A percentile compares a stretch with the other conserved stretches of the same genome.
These are phyloP conservation scores for Tetranychus piercei DNA, from an alignment of 2,888 invertebrate genomes.

Conservation along the genomic window DNA sequence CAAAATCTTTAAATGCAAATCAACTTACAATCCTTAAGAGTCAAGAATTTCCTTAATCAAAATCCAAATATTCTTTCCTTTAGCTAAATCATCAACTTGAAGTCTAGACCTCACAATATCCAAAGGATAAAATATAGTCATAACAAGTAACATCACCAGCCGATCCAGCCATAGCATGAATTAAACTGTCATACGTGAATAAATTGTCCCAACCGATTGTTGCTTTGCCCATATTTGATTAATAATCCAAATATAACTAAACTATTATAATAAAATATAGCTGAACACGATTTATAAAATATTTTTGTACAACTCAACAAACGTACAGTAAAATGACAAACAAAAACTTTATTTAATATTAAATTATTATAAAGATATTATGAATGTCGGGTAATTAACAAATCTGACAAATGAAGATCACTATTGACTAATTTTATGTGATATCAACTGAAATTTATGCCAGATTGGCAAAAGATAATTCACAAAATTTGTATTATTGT, in stretches of 20 bases:
- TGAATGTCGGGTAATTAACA: no score
- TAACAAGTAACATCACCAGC: constrained; percentile 69
- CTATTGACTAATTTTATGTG: no score
- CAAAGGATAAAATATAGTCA: constrained; percentile 66
- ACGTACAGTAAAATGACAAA: no score
- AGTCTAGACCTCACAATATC: constrained; percentile 63
- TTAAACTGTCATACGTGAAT: constrained; percentile 58
- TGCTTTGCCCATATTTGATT: not conserved
- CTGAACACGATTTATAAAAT: no score
- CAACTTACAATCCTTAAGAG: constrained; percentile 48
- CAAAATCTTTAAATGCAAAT: not conserved
- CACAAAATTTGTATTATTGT: no score
- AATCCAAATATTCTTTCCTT: constrained; percentile 27
- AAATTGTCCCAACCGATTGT: constrained; percentile 19
- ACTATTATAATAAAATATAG: no score
- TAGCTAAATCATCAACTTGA: constrained; percentile 39
- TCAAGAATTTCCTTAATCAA: constrained; percentile 46
- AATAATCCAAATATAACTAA: not conserved
- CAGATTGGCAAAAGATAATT: no score
- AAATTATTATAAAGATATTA: no score
- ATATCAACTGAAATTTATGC: no score
- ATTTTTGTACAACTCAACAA: no score
- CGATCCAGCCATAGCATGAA: constrained; percentile 68
- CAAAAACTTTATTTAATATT: no score
- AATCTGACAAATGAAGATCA: no score